Percentiles rank a stretch among this genome's conserved stretches.
phyloP scores from a whole-genome alignment of 2,113 vertebrate genomes.

The Petrocephalus zakoni region DNA sequence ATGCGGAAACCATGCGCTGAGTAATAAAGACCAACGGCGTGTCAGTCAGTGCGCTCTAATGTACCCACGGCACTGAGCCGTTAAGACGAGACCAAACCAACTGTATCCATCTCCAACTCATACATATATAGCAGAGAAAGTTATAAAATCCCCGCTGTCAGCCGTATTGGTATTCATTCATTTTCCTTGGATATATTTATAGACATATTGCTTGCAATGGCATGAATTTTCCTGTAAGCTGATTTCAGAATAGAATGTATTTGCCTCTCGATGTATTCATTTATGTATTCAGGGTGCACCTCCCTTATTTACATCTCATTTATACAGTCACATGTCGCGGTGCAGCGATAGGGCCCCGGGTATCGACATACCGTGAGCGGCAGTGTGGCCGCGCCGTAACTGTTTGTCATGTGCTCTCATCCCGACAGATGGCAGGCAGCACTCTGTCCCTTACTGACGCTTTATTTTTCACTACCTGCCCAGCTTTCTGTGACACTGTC shows the following conservation, averaged over 20 bases:
- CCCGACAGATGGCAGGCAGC: not conserved
- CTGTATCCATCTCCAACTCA: not conserved
- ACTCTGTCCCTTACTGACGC: not conserved
- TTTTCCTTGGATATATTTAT: not conserved
- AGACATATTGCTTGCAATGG: not conserved
- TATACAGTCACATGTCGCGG: not conserved
- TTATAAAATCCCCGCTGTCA: not conserved
- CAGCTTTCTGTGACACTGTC: not conserved
- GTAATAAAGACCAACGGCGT: not conserved
- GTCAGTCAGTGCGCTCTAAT: not conserved
- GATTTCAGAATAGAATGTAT: not conserved
- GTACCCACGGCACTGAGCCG: not conserved
- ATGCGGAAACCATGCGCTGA: not conserved
- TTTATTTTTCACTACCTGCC: not conserved
- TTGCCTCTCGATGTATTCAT: not conserved
- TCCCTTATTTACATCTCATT: not conserved
- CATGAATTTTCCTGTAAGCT: not conserved
- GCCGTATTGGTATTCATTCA: not conserved
- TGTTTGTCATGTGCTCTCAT: not conserved
- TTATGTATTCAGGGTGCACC: not conserved
- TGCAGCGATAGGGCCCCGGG: not conserved
- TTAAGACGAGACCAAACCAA: not conserved
- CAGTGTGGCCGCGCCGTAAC: not conserved
- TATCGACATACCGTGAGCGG: not conserved
- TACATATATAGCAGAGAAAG: constrained; percentile 1